phyloP scores from a whole-genome alignment of 2,113 vertebrate genomes.

The Clarias batrachus region DNA sequence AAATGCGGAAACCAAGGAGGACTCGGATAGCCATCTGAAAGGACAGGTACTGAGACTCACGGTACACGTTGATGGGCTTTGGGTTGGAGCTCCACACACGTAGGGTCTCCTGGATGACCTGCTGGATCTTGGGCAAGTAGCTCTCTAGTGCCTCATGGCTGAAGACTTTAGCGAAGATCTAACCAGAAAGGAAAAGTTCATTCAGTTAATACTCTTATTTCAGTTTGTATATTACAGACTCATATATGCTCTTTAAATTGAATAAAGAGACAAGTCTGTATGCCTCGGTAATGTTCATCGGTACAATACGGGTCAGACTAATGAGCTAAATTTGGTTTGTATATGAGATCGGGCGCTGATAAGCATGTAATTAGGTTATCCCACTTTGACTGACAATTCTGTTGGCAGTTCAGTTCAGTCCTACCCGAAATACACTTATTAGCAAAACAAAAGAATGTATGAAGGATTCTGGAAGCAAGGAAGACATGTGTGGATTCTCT shows the following conservation, averaged over 20 bases:
- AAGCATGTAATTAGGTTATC: neutral
- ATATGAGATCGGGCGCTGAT: neutral
- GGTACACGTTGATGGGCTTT: conserved; percentile 92
- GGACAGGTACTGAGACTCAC: conserved; percentile 89
- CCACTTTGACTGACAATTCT: conserved; percentile 4
- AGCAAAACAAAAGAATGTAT: conserved; percentile 1
- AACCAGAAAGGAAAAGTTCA: neutral
- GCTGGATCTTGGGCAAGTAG: conserved; percentile 95
- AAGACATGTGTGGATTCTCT: neutral
- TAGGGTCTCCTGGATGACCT: conserved; percentile 93
- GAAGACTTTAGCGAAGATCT: conserved; percentile 98
- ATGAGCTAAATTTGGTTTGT: neutral
- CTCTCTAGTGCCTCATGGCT: conserved; percentile 93
- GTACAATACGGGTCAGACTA: neutral
- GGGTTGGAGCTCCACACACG: conserved; percentile 91
- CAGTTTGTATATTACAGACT: neutral
- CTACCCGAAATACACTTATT: neutral
- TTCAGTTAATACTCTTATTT: neutral
- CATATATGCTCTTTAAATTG: neutral
- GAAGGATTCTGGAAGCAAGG: neutral
- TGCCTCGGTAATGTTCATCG: neutral
- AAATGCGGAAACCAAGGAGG: conserved; percentile 90
- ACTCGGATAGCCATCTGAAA: conserved; percentile 96
- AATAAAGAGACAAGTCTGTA: neutral
- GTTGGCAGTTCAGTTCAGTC: neutral